Base-by-base conservation (phyloP, 37 sponge, comb jelly and placozoan species). In the Mnemiopsis leidyi region DNA sequence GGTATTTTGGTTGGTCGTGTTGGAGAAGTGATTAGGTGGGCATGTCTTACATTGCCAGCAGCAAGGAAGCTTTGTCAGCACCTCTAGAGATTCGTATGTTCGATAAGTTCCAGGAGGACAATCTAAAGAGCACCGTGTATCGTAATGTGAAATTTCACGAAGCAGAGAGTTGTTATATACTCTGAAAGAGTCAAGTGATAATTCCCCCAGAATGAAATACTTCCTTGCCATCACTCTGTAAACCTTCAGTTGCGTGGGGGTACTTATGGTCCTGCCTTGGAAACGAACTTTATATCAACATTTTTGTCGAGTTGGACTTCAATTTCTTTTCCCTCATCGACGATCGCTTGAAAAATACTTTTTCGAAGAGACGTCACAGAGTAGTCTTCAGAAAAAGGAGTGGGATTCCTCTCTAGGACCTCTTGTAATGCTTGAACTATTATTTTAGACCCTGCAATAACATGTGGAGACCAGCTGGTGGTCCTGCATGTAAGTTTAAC, bases 21-120 rank as follows among this genome's bases (percentile, higher is more conserved):
- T 85, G n/a, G 48, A 21, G 0, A 40, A 28, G 39, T 23, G 25
- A 26, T 40, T 85, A 0, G 36, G 20, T 13, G 90, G 29, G 48
- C 90, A 85, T 39, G 3, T 40, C n/a, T 16, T 37, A 85, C 90
- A 85, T 38, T 9, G 23, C 90, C 90, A 85, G 30, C 90, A 85
- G 36, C 90, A 85, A 25, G 40, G 61, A 0, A 85, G 36, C 29
- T 26, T 32, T 1, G 9, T 85, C 39, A 85, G n/a, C 3, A 1
- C 61, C 9, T 5, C 32, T 3, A 31, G 1, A 0, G 33, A 7
- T 0, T 40, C 48, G 36, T 28, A 85, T 3, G 39, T 1, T 1
- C 48, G 38, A 13, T 85, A 39, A 16, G 25, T 23, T 28, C 90
- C 90, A 0, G 90, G 90, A n/a, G 1, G 40, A 40, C 90, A 85